Conservation (phyloP, 2,888 invertebrate genomes). For the Agrotis segetum region DNA sequence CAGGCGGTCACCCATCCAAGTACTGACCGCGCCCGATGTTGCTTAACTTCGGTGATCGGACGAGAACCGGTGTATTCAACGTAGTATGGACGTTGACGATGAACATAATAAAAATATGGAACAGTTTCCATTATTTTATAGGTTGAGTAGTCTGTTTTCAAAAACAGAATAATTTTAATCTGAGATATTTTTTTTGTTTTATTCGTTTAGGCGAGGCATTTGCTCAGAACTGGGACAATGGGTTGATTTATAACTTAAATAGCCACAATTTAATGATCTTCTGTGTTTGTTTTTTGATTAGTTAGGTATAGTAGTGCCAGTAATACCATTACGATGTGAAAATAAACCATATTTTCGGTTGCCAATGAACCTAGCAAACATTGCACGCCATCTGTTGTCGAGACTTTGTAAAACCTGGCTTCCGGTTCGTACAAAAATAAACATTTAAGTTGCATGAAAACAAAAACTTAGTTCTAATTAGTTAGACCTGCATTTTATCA, state of each 20-base stretch:
- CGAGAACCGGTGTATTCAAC: slow-evolving; percentile 88
- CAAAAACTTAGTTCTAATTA: neutral
- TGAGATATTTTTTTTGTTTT: too few relatives aligned
- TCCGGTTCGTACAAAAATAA: too few relatives aligned
- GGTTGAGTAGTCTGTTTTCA: too few relatives aligned
- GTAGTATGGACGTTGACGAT: slow-evolving; percentile 82
- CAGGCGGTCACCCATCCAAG: slow-evolving; percentile 89
- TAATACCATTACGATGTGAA: neutral
- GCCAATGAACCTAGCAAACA: neutral
- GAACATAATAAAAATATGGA: rapidly evolving
- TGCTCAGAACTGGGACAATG: too few relatives aligned
- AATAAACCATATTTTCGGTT: neutral
- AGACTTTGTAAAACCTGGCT: neutral
- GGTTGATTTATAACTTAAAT: too few relatives aligned
- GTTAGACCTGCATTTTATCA: neutral
- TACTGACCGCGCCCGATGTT: slow-evolving; percentile 88
- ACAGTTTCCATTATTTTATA: too few relatives aligned
- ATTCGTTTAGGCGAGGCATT: neutral
- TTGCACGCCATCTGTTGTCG: slow-evolving; percentile 15
- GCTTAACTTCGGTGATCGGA: slow-evolving; percentile 90
- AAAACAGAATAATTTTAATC: too few relatives aligned
- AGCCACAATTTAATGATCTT: too few relatives aligned
- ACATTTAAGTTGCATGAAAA: neutral
- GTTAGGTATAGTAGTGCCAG: too few relatives aligned
- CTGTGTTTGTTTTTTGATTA: neutral